phyloP scores from a whole-genome alignment of 2,888 invertebrate genomes.

The Mimas tiliae region DNA sequence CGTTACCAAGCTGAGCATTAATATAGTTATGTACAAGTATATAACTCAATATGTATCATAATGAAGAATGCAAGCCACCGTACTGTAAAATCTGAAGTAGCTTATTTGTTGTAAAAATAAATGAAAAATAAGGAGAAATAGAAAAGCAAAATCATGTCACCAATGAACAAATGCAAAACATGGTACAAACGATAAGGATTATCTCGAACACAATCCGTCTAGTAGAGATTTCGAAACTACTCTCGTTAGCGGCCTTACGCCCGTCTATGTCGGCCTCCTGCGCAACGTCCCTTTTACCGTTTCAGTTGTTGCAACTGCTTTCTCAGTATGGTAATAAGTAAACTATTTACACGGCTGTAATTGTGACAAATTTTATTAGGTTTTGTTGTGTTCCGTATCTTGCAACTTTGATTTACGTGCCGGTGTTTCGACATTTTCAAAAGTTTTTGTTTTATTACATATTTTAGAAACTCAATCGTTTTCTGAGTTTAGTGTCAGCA shows the following conservation, averaged over 20 bases:
- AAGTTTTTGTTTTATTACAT: neutral
- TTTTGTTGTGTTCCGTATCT: conserved; percentile 30
- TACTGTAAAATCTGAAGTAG: neutral
- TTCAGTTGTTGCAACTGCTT: conserved; percentile 49
- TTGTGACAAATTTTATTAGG: conserved; percentile 43
- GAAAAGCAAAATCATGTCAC: conserved; percentile 2
- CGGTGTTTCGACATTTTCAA: conserved; percentile 20
- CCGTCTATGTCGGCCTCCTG: conserved; percentile 46
- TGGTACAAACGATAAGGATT: conserved; percentile 24
- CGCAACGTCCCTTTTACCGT: conserved; percentile 49
- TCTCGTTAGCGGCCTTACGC: conserved; percentile 42
- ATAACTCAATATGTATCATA: neutral
- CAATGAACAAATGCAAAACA: conserved; percentile 6
- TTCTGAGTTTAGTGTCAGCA: neutral
- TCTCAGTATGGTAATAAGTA: conserved; percentile 53
- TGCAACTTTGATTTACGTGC: conserved; percentile 19
- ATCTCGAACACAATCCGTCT: conserved; percentile 27
- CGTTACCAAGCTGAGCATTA: neutral
- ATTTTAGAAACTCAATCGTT: neutral
- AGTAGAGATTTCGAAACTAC: conserved; percentile 41
- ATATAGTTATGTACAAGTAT: neutral
- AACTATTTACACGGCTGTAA: conserved; percentile 43
- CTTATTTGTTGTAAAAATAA: neutral
- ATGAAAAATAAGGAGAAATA: conserved; percentile 1
- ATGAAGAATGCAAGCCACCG: neutral